These are phyloP conservation scores for Herpetotheres cachinnans DNA, from an alignment of 2,113 vertebrate species.

Conservation along the genomic window DNA sequence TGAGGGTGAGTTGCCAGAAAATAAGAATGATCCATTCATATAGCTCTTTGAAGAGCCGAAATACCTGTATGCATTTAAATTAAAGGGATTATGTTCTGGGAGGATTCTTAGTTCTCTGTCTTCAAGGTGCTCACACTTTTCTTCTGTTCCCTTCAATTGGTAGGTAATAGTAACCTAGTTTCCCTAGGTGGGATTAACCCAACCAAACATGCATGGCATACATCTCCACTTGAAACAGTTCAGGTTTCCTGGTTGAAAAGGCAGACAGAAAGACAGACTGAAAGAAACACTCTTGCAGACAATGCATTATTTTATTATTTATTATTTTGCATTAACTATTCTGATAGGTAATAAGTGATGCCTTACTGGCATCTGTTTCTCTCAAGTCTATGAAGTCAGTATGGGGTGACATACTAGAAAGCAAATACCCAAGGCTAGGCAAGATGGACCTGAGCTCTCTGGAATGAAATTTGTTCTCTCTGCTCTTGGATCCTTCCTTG, in stretches of 20 bases:
- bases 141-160: neutral
- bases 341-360: neutral
- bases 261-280: neutral
- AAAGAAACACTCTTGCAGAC: neutral
- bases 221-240: neutral
- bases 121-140: neutral
- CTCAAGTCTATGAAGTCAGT: neutral
- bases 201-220: neutral
- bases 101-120: neutral
- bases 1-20: neutral
- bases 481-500: accelerated
- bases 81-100: neutral
- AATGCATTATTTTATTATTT: neutral
- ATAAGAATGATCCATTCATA: neutral
- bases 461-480: neutral
- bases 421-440: neutral
- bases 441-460: neutral
- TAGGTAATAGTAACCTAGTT: neutral
- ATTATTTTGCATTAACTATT: neutral
- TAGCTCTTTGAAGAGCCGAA: neutral
- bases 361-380: neutral
- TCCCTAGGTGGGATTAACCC: neutral
- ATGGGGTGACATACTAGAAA: neutral
- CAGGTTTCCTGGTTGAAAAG: neutral
- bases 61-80: neutral